Evolutionary conservation across 2,797 vertebrate species (phyloP).

Genomic region (Danionella dracula): DNA sequence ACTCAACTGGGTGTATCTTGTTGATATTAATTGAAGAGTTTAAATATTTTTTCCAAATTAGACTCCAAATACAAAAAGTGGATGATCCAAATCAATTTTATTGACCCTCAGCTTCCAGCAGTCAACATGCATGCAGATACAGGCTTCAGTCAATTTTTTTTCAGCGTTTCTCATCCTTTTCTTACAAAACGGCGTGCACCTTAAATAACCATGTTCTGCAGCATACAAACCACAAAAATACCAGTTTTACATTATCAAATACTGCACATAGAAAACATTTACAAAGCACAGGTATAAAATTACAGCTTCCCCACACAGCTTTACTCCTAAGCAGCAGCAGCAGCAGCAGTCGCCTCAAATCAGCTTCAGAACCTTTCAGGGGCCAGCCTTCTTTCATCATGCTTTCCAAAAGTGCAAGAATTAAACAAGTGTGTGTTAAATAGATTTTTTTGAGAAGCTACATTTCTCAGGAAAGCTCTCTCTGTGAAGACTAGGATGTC

Average conservation of each 20-base stretch:
- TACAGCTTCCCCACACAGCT: conserved; percentile 61
- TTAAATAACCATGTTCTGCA: conserved; percentile 89
- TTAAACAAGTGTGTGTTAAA: background rate
- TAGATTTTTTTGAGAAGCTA: conserved; percentile 40
- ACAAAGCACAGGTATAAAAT: conserved; percentile 93
- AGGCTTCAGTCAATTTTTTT: conserved; percentile 78
- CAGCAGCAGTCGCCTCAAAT: background rate
- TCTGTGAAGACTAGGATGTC: conserved; percentile 32
- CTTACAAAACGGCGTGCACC: conserved; percentile 88
- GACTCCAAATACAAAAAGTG: background rate
- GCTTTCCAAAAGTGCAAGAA: background rate
- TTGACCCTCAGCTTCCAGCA: conserved; percentile 82
- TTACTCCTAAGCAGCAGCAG: background rate
- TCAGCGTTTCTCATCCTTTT: conserved; percentile 48
- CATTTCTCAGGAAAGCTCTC: conserved; percentile 11
- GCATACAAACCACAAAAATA: conserved; percentile 95
- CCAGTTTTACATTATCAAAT: conserved; percentile 93
- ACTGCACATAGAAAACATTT: conserved; percentile 94
- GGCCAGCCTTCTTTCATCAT: background rate
- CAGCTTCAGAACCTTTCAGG: background rate
- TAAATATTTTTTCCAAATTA: too few relatives aligned
- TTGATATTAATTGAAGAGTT: too few relatives aligned
- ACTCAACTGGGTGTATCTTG: too few relatives aligned
- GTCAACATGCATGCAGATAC: conserved; percentile 95
- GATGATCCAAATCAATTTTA: conserved; percentile 83